Percentiles rank a stretch among this genome's conserved stretches.
These are phyloP conservation scores for Anthopleura xanthogrammica DNA, from an alignment of 92 coral and sea anemone species.

Conservation along the genomic window DNA sequence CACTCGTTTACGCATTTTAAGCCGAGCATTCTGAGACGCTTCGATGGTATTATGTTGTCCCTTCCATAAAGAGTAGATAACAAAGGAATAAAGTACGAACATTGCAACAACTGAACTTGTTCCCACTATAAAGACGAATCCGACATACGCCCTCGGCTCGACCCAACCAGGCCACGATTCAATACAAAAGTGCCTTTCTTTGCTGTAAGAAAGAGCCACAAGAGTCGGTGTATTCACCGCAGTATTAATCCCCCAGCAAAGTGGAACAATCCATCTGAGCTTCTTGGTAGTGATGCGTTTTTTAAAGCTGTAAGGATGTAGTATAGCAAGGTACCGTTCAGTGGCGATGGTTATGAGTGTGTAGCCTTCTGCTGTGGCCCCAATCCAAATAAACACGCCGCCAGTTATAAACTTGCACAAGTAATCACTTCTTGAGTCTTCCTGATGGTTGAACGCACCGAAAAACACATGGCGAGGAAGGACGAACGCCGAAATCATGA, in stretches of 20 bases:
- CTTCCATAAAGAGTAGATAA: slow-evolving; percentile 57
- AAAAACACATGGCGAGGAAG: slow-evolving; percentile 68
- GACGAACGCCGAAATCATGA: slow-evolving; percentile 48
- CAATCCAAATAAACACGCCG: slow-evolving; percentile 70
- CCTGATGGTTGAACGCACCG: slow-evolving; percentile 49
- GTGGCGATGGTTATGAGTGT: slow-evolving; percentile 67
- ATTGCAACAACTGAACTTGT: slow-evolving; percentile 56
- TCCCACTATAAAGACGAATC: slow-evolving; percentile 52
- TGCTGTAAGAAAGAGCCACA: slow-evolving; percentile 50
- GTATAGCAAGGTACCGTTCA: slow-evolving; percentile 60
- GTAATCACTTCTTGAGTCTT: slow-evolving; percentile 39
- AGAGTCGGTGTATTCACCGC: slow-evolving; percentile 56
- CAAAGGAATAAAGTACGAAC: slow-evolving; percentile 55
- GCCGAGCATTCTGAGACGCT: slow-evolving; percentile 64
- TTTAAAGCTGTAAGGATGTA: slow-evolving; percentile 29
- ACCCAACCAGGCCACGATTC: slow-evolving; percentile 62
- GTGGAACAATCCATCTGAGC: slow-evolving; percentile 53
- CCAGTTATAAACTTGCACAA: slow-evolving; percentile 72
- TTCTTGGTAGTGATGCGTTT: slow-evolving; percentile 32
- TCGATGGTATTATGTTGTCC: slow-evolving; percentile 48
- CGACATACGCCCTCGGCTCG: slow-evolving; percentile 55
- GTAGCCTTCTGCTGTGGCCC: slow-evolving; percentile 63
- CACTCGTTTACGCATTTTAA: slow-evolving; percentile 56
- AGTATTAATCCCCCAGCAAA: slow-evolving; percentile 57
- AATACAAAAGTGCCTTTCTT: slow-evolving; percentile 37